A percentile compares a stretch with the other conserved stretches of the same genome.
Evolutionary conservation across 2,113 vertebrate genomes (phyloP).

Genomic region (Lampris megalopsis): DNA sequence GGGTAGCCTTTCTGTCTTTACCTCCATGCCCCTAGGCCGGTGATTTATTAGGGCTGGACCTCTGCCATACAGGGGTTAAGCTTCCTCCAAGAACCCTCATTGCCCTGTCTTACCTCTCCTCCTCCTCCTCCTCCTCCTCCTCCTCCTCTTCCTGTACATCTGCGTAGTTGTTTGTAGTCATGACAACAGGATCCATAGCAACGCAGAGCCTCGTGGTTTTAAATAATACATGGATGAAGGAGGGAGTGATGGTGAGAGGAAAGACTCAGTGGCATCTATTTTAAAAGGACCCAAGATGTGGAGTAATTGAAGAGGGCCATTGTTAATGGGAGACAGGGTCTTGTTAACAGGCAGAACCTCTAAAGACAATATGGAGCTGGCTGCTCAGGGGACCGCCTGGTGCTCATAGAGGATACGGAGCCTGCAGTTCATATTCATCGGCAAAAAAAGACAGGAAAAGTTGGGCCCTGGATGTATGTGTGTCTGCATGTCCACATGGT

Average conservation of each 20-base stretch:
- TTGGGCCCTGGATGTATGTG: not conserved
- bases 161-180: slow-evolving; percentile 81
- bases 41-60: slow-evolving; percentile 37
- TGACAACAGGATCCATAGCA: slow-evolving; percentile 78
- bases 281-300: slow-evolving; percentile 52
- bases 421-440: not conserved
- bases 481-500: slow-evolving; percentile 3
- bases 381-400: not conserved
- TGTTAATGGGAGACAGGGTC: slow-evolving; percentile 44
- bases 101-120: not conserved
- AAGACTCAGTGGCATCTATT: slow-evolving; percentile 43
- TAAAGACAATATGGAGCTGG: not conserved
- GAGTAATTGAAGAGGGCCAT: slow-evolving; percentile 53
- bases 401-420: not conserved
- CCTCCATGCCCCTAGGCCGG: not conserved
- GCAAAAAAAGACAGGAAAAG: not conserved
- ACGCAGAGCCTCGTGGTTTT: slow-evolving; percentile 67
- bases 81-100: slow-evolving; percentile 30
- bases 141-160: slow-evolving; percentile 57
- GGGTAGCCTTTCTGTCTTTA: not conserved
- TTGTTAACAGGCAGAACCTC: slow-evolving; percentile 22
- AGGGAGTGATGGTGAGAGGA: not conserved
- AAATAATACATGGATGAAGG: slow-evolving; percentile 69
- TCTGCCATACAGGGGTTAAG: slow-evolving; percentile 33
- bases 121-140: slow-evolving; percentile 22